Evolutionary conservation across 1,140 invertebrate genomes (phyloP), one percentile per base, ranked within the genome.

Genomic region (Glossosoma conforme): DNA sequence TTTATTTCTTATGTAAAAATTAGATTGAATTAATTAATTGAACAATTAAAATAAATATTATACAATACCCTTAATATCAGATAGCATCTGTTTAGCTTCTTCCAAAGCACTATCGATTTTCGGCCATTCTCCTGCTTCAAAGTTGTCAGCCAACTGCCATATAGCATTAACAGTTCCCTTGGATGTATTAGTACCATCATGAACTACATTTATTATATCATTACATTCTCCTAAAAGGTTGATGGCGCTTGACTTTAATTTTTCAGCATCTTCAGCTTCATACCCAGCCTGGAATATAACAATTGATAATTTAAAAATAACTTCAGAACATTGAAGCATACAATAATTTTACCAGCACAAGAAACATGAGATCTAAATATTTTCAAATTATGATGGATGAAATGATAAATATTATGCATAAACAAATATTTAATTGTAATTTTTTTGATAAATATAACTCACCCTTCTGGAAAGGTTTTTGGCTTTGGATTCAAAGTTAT

Each of bases 71-170:
- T 81, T 75, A 20, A 94, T 85, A 28, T 79, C 76, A 1, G 75
- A 71, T 11, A 91, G 70, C 2, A 89, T 84, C 1, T 77, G 65
- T 50, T 86, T 73, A 0, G 89, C 91, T 62, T 91, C 80, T 9
- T 77, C 69, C 2, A 93, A 60, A 0, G 89, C 85, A 13, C 78
- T 81, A 37, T 93, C 90, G 0, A 90, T 78, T 63, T 87, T 86
- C 0, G 85, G 84, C 19, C 83, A 84, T 30, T 77, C 66, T 18
- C 81, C 80, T 1, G 81, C 79, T 50, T 85, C 81, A 0, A 86
- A 67, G 35, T 82, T 81, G 18, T 78, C 73, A 1, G 84, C 81
- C 2, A 91, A 61, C 2, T 78, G 73, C 9, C 81, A 70, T 0
- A 91, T 81, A 37, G 87, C 81, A 1, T 68, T 63, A 2, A 92